Conservation (phyloP, 1,140 invertebrate genomes). For the Diachasmimorpha longicaudata region DNA sequence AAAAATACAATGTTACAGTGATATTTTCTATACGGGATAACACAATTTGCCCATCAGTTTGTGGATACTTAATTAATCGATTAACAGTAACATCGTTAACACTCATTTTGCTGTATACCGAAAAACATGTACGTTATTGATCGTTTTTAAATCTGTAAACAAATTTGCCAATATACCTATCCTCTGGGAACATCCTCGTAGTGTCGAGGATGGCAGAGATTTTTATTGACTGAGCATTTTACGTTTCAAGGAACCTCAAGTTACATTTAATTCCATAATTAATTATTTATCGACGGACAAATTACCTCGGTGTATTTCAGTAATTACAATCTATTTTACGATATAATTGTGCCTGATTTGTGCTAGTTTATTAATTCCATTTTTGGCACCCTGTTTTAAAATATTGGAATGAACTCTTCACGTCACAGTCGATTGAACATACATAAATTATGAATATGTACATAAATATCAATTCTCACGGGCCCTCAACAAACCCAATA, state of each 20-base stretch:
- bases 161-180: slow-evolving; percentile 5
- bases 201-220: slow-evolving; percentile 15
- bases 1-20: slow-evolving; percentile 4
- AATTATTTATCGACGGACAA: slow-evolving; percentile 3
- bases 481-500: not conserved
- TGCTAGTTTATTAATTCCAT: not conserved
- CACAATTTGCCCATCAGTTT: not conserved
- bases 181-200: slow-evolving; percentile 14
- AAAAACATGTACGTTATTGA: not conserved
- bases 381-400: slow-evolving; percentile 13
- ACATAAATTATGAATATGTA: not conserved
- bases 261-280: slow-evolving; percentile 13
- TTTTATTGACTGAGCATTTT: slow-evolving; percentile 17
- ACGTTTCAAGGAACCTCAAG: not conserved
- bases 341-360: slow-evolving; percentile 6
- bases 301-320: not conserved
- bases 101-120: not conserved
- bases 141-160: not conserved
- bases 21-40: not conserved
- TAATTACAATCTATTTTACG: not conserved
- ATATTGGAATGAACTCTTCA: not conserved
- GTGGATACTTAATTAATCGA: not conserved
- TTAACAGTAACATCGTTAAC: slow-evolving; percentile 13
- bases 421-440: not conserved
- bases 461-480: slow-evolving; percentile 1